These are phyloP conservation scores for Polyergus mexicanus DNA, from an alignment of 1,140 invertebrate species.

Conservation along the genomic window DNA sequence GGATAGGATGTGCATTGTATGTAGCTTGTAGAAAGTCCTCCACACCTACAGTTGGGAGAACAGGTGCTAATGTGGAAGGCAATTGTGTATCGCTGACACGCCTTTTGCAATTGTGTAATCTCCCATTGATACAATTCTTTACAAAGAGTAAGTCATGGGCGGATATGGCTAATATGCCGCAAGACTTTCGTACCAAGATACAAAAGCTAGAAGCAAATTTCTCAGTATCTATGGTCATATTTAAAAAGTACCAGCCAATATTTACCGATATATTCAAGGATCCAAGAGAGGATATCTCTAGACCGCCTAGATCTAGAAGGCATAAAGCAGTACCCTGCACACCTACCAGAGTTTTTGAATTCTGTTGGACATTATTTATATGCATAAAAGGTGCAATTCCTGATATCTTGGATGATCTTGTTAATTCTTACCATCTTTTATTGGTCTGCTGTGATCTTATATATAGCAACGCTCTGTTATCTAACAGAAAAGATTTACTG, in stretches of 20 bases:
- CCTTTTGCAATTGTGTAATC: slow-evolving; percentile 94
- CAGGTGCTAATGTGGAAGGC: slow-evolving; percentile 92
- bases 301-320: slow-evolving; percentile 88
- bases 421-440: slow-evolving; percentile 97
- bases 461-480: slow-evolving; percentile 94
- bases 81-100: slow-evolving; percentile 97
- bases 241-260: slow-evolving; percentile 96
- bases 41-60: slow-evolving; percentile 92
- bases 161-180: slow-evolving; percentile 96
- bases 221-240: slow-evolving; percentile 97
- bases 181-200: slow-evolving; percentile 95
- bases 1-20: slow-evolving; percentile 98
- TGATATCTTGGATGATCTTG: slow-evolving; percentile 95
- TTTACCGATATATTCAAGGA: slow-evolving; percentile 94
- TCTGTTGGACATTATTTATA: slow-evolving; percentile 97
- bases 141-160: slow-evolving; percentile 98
- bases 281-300: slow-evolving; percentile 87
- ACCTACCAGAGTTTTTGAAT: slow-evolving; percentile 94
- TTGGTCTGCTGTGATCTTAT: slow-evolving; percentile 96
- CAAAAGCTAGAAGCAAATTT: slow-evolving; percentile 96
- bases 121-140: slow-evolving; percentile 98
- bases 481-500: slow-evolving; percentile 93
- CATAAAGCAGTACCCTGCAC: slow-evolving; percentile 92
- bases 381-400: slow-evolving; percentile 95
- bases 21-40: slow-evolving; percentile 94